Conservation (phyloP, 2,113 vertebrate species). For the Pteronura brasiliensis region DNA sequence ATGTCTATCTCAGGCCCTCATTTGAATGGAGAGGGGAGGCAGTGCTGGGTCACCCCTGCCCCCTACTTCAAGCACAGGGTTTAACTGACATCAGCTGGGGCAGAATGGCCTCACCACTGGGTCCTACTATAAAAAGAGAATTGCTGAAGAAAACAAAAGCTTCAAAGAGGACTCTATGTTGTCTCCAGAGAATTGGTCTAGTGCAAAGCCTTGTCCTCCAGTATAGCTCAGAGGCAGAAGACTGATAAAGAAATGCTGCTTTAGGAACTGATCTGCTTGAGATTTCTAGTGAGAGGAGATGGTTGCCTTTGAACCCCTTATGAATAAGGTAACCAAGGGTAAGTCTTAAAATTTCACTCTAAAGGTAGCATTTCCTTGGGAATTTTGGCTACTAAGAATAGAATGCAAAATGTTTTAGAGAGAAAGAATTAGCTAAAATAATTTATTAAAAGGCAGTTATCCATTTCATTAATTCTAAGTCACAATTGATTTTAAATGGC, state of each 20-base stretch:
- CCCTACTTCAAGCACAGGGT: not conserved
- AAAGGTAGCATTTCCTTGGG: not conserved
- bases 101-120: not conserved
- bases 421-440: not conserved
- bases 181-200: not conserved
- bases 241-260: not conserved
- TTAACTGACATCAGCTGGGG: constrained; percentile 46
- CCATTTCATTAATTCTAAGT: constrained; percentile 41
- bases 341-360: not conserved
- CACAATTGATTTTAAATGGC: constrained; percentile 21
- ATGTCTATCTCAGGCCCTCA: not conserved
- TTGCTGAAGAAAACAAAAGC: constrained; percentile 32
- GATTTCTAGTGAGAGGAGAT: not conserved
- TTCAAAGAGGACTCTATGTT: not conserved
- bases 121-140: constrained; percentile 31
- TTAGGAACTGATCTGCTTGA: not conserved
- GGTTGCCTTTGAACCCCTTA: not conserved
- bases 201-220: not conserved
- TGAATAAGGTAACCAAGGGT: not conserved
- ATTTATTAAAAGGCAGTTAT: constrained; percentile 45
- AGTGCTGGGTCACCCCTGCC: not conserved
- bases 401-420: constrained; percentile 7
- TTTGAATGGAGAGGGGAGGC: not conserved
- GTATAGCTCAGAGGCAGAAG: not conserved
- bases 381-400: not conserved